Evolutionary conservation across 2,797 vertebrate species (phyloP).

Genomic region (Pseudochromis fuscus): DNA sequence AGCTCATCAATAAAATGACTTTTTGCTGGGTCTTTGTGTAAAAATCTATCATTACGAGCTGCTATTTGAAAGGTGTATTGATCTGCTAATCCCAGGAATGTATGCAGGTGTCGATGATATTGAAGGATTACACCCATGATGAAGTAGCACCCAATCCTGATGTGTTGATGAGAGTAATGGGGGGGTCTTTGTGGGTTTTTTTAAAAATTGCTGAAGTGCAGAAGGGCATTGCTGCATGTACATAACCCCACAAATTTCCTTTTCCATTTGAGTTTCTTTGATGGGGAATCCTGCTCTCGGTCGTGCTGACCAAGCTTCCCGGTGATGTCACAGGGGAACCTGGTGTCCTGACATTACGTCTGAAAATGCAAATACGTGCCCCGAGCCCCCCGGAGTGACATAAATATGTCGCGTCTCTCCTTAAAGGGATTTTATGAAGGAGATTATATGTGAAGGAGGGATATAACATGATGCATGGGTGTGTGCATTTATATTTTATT

Average conservation of each 20-base stretch:
- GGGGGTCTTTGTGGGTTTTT: not conserved
- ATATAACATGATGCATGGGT: constrained; percentile 39
- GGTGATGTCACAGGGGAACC: constrained; percentile 25
- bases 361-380: constrained; percentile 61
- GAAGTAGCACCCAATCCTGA: constrained; percentile 5
- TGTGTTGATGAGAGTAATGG: not conserved
- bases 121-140: constrained; percentile 8
- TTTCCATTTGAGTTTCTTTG: no score
- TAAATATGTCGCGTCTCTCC: constrained; percentile 21
- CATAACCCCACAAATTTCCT: not conserved
- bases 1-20: constrained; percentile 10
- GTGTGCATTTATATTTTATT: constrained; percentile 40
- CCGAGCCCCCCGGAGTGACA: constrained; percentile 54
- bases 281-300: not conserved
- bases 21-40: constrained; percentile 11
- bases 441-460: constrained; percentile 36
- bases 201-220: not conserved
- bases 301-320: not conserved
- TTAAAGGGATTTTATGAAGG: constrained; percentile 49
- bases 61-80: constrained; percentile 28
- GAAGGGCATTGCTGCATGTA: not conserved
- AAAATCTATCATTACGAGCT: constrained; percentile 44
- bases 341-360: constrained; percentile 37
- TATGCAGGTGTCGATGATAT: constrained; percentile 11
- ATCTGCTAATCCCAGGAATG: constrained; percentile 18